These are phyloP conservation scores for Prionailurus viverrinus DNA, from an alignment of 2,113 vertebrate species.

Conservation along the genomic window DNA sequence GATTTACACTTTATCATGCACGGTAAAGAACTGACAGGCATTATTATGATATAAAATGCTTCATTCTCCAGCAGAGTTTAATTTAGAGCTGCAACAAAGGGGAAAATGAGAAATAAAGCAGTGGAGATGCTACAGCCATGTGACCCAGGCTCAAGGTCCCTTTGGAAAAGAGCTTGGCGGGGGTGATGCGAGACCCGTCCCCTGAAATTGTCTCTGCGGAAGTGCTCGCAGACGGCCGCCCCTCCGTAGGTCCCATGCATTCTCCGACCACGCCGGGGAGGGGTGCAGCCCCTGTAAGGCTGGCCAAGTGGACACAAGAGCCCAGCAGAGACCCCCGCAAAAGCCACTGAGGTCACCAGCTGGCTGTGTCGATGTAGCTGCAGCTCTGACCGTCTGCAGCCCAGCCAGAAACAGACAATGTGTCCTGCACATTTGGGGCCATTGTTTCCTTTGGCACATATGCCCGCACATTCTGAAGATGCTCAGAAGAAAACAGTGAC, in stretches of 20 bases:
- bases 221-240: conserved; percentile 48
- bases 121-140: conserved; percentile 65
- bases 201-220: conserved; percentile 67
- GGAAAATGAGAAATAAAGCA: conserved; percentile 66
- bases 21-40: conserved; percentile 79
- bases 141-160: conserved; percentile 53
- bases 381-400: rapidly evolving
- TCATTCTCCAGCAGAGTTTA: conserved; percentile 75
- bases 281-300: background rate
- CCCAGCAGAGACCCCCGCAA: rapidly evolving
- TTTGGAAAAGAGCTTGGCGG: conserved; percentile 59
- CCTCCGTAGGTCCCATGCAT: background rate
- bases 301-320: background rate
- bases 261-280: background rate
- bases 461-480: background rate
- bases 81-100: conserved; percentile 81
- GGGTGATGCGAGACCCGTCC: conserved; percentile 72
- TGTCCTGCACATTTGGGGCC: rapidly evolving
- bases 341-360: rapidly evolving
- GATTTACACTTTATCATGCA: conserved; percentile 79
- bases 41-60: conserved; percentile 72
- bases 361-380: rapidly evolving
- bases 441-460: rapidly evolving
- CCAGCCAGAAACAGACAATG: rapidly evolving
- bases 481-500: background rate